Percentiles rank a stretch among this genome's conserved stretches.
These are phyloP conservation scores for Podarcis muralis DNA, from an alignment of 2,113 vertebrate species.

Conservation along the genomic window DNA sequence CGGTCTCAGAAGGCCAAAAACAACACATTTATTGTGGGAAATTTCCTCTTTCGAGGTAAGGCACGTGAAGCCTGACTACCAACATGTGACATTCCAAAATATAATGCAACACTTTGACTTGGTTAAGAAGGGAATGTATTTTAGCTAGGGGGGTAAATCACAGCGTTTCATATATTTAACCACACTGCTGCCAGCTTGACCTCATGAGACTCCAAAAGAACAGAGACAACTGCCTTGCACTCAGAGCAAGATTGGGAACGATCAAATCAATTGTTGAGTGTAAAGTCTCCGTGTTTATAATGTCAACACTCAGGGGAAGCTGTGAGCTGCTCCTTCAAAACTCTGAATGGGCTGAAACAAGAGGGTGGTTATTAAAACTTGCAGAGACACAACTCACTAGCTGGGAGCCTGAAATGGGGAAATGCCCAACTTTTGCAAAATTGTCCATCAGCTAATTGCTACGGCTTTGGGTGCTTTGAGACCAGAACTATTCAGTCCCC, in stretches of 20 bases:
- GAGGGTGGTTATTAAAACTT: no score
- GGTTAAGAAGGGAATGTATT: not conserved
- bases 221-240: not conserved
- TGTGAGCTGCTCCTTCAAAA: no score
- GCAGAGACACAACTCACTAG: not conserved
- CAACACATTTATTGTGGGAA: not conserved
- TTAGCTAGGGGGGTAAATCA: not conserved
- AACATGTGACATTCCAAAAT: not conserved
- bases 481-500: no score
- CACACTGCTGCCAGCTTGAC: not conserved
- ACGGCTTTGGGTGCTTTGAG: no score
- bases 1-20: not conserved
- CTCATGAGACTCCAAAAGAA: not conserved
- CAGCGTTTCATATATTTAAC: not conserved
- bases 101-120: not conserved
- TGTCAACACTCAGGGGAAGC: not conserved
- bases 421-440: not conserved
- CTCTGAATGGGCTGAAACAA: not conserved
- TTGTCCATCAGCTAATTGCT: no score
- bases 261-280: not conserved
- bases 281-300: not conserved
- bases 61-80: not conserved
- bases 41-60: not conserved
- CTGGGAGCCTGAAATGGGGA: not conserved
- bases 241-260: not conserved